phyloP scores from a whole-genome alignment of 2,888 invertebrate species.

The Ichneumon xanthorius region DNA sequence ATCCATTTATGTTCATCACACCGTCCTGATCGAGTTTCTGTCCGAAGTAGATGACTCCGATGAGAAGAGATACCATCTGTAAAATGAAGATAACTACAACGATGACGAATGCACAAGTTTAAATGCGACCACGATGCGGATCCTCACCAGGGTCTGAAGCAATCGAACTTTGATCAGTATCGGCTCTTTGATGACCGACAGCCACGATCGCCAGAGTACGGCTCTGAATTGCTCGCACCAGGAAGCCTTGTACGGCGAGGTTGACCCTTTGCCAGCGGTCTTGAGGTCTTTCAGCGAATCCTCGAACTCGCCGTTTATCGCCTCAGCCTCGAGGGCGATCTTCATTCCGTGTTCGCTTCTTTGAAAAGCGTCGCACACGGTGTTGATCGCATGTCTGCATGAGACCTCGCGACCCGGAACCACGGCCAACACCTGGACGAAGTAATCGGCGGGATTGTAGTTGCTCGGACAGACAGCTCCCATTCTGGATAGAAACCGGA shows the following conservation, averaged over 20 bases:
- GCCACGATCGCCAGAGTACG: constrained; percentile 96
- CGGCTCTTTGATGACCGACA: constrained; percentile 95
- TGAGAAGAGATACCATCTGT: constrained; percentile 93
- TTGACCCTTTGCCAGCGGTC: constrained; percentile 53
- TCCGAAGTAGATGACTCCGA: constrained; percentile 95
- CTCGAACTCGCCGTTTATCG: constrained; percentile 75
- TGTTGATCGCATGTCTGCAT: constrained; percentile 91
- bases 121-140: neutral
- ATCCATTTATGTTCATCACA: constrained; percentile 97
- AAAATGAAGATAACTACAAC: neutral
- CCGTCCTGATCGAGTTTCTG: constrained; percentile 94
- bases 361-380: constrained; percentile 92
- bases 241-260: constrained; percentile 91
- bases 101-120: neutral
- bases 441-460: constrained; percentile 98
- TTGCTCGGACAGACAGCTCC: constrained; percentile 94
- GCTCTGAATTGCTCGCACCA: constrained; percentile 96
- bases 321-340: constrained; percentile 87
- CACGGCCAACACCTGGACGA: constrained; percentile 95
- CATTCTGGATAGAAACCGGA: constrained; percentile 86
- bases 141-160: constrained; percentile 92
- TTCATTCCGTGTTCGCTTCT: constrained; percentile 88
- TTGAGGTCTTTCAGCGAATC: constrained; percentile 70
- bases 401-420: constrained; percentile 93
- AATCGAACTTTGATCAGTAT: constrained; percentile 95